Evolutionary conservation across 1,140 invertebrate species (phyloP).

Genomic region (Philotrypesis tridentata): DNA sequence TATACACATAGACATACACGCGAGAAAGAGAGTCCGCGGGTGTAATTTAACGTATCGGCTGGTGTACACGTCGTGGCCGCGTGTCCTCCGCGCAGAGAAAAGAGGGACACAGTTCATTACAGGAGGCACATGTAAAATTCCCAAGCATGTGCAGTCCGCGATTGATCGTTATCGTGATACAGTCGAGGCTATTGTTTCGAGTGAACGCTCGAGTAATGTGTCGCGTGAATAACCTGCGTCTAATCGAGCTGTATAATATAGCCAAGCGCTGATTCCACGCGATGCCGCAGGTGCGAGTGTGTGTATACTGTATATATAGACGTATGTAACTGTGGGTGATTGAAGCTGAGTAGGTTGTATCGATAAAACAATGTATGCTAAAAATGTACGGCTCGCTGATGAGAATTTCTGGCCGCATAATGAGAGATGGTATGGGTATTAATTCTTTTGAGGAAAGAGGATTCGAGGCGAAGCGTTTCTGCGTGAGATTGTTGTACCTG

Average conservation of each 20-base stretch:
- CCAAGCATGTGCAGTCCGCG: background rate
- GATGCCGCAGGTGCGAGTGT: background rate
- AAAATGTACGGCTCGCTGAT: background rate
- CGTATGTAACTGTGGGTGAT: background rate
- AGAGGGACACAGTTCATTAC: background rate
- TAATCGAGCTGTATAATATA: background rate
- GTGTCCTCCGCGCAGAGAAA: background rate
- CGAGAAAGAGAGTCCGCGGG: background rate
- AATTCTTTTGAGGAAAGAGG: background rate
- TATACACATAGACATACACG: too few species aligned
- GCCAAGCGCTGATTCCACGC: background rate
- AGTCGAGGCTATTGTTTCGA: background rate
- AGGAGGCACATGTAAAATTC: background rate
- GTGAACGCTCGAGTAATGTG: background rate
- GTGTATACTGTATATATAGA: background rate
- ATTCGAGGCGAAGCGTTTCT: background rate
- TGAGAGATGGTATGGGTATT: too few species aligned
- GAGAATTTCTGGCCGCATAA: too few species aligned
- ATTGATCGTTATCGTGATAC: background rate
- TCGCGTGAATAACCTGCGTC: constrained; percentile 10
- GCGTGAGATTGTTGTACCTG: background rate
- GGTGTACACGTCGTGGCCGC: background rate
- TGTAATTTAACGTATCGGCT: background rate
- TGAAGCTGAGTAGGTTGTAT: background rate
- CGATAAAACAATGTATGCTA: background rate